Conservation (phyloP, 2,797 vertebrate genomes). For the Hybognathus amarus region DNA sequence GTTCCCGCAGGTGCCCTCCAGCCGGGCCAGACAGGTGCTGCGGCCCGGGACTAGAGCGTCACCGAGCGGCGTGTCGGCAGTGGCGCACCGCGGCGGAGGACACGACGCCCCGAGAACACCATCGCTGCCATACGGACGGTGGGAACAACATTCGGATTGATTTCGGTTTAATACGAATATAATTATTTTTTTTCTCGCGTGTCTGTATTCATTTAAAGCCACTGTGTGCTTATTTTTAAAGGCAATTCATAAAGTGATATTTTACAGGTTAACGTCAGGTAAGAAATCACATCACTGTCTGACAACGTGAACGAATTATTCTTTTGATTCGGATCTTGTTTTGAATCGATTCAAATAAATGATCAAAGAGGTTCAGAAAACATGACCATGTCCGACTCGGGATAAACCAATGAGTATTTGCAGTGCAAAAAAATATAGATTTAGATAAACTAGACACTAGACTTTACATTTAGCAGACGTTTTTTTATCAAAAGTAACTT, state of each 20-base stretch:
- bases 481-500: background rate
- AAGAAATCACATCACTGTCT: background rate
- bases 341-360: background rate
- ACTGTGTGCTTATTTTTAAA: background rate
- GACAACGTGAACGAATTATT: background rate
- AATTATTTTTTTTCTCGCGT: background rate
- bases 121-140: slow-evolving; percentile 90
- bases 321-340: background rate
- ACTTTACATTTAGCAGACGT: background rate
- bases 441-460: background rate
- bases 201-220: background rate
- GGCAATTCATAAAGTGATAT: background rate
- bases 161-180: background rate
- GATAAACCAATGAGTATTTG: background rate
- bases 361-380: background rate
- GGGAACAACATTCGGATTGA: background rate
- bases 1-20: slow-evolving; percentile 79
- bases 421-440: background rate
- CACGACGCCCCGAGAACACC: slow-evolving; percentile 98
- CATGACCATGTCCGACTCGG: background rate
- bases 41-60: slow-evolving; percentile 67
- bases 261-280: background rate
- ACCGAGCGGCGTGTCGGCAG: slow-evolving; percentile 68
- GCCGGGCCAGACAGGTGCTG: slow-evolving; percentile 80
- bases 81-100: slow-evolving; percentile 90